Evolutionary conservation across 1,140 invertebrate genomes (phyloP).

Genomic region (Diorhabda elongata): DNA sequence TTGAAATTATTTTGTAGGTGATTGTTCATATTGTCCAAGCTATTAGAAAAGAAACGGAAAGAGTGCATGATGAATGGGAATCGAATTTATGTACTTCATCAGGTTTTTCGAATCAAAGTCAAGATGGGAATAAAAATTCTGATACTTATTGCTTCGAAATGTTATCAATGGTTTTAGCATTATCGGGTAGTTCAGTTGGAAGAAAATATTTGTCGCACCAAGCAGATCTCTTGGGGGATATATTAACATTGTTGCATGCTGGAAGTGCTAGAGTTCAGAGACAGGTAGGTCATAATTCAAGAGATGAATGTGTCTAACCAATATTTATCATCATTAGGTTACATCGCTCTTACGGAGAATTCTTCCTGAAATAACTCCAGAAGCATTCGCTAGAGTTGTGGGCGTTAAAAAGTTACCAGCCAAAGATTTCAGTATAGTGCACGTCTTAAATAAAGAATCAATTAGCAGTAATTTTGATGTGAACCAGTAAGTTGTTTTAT

Average conservation of each 20-base stretch:
- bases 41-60: slow-evolving; percentile 80
- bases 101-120: slow-evolving; percentile 36
- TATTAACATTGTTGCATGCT: slow-evolving; percentile 85
- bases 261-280: slow-evolving; percentile 91
- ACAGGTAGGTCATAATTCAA: slow-evolving; percentile 57
- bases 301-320: no score
- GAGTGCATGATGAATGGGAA: slow-evolving; percentile 89
- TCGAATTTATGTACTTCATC: slow-evolving; percentile 36
- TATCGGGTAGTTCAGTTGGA: slow-evolving; percentile 90
- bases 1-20: slow-evolving; percentile 54
- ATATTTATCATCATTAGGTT: slow-evolving; percentile 50
- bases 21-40: slow-evolving; percentile 91
- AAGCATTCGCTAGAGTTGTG: slow-evolving; percentile 62
- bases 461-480: slow-evolving; percentile 60
- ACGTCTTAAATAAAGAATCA: slow-evolving; percentile 49
- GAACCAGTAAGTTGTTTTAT: slow-evolving; percentile 47
- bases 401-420: slow-evolving; percentile 67
- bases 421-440: slow-evolving; percentile 71
- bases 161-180: slow-evolving; percentile 87
- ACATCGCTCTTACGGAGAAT: slow-evolving; percentile 75
- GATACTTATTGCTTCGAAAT: slow-evolving; percentile 98
- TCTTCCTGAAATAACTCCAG: slow-evolving; percentile 75
- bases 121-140: slow-evolving; percentile 53
- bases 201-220: slow-evolving; percentile 87
- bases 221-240: slow-evolving; percentile 74